Evolutionary conservation across 2,113 vertebrate species (phyloP).

Genomic region (Piliocolobus tephrosceles): DNA sequence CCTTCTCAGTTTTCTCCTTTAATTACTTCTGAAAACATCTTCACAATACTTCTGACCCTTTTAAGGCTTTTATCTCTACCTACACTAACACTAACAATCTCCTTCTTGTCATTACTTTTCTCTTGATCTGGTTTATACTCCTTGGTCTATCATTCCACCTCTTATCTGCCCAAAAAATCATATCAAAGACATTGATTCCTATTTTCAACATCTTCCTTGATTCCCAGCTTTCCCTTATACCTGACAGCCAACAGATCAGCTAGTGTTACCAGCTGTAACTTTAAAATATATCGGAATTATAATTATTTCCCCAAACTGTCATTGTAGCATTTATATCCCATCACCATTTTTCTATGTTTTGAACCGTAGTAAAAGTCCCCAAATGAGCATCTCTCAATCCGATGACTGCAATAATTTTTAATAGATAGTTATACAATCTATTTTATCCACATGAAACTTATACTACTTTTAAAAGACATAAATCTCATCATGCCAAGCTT

Average conservation of each 20-base stretch:
- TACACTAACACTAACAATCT: not conserved
- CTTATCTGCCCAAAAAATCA: not conserved
- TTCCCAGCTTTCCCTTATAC: not conserved
- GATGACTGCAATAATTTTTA: not conserved
- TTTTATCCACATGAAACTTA: not conserved
- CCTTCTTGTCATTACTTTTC: not conserved
- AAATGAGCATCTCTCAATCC: not conserved
- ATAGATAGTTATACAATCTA: not conserved
- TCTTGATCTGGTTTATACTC: not conserved
- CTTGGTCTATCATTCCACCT: not conserved
- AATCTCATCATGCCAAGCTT: not conserved
- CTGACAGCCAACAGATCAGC: not conserved
- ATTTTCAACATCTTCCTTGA: not conserved
- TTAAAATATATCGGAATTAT: not conserved
- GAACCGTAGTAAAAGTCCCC: not conserved
- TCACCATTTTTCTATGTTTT: not conserved
- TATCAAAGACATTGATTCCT: not conserved
- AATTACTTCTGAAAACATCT: not conserved
- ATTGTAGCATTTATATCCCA: not conserved
- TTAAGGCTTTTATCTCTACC: not conserved
- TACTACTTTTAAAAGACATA: not conserved
- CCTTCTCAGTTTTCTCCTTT: not conserved
- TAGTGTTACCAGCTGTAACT: not conserved
- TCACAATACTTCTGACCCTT: not conserved
- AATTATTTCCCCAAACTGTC: not conserved